A percentile compares a stretch with the other conserved stretches of the same genome.
Evolutionary conservation across 1,140 invertebrate genomes (phyloP).

Genomic region (Pogonognathellus flavescens): DNA sequence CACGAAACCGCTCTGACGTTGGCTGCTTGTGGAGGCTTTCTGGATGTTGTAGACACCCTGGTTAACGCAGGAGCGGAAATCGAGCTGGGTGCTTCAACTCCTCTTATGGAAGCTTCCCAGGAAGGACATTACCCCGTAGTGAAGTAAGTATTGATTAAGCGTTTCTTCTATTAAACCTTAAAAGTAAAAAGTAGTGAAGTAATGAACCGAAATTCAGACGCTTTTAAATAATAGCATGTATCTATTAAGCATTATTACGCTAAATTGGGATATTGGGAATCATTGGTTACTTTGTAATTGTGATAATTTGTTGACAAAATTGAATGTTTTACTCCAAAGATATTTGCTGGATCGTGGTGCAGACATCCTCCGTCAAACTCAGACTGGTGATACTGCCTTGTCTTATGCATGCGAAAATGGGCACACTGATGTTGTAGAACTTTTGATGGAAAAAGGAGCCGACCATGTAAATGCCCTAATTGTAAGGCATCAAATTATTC

Average conservation of each 20-base stretch:
- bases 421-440: constrained; percentile 92
- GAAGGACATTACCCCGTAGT: constrained; percentile 97
- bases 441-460: constrained; percentile 89
- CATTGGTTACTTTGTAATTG: too few relatives aligned
- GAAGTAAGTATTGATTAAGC: constrained; percentile 73
- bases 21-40: constrained; percentile 96
- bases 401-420: constrained; percentile 98
- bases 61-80: constrained; percentile 96
- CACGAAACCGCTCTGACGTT: constrained; percentile 97
- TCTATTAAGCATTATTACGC: too few relatives aligned
- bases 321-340: constrained; percentile 67
- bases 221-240: too few relatives aligned
- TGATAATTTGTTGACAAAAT: too few relatives aligned
- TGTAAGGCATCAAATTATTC: constrained; percentile 5
- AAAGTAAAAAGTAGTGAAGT: too few relatives aligned
- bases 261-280: too few relatives aligned
- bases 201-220: too few relatives aligned
- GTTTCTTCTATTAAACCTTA: too few relatives aligned
- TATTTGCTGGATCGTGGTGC: constrained; percentile 87
- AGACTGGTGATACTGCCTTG: constrained; percentile 96
- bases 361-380: constrained; percentile 93
- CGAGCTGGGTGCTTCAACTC: constrained; percentile 95
- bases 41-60: constrained; percentile 97
- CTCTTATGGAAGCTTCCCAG: constrained; percentile 98
- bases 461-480: constrained; percentile 77